Percentiles rank a stretch among this genome's conserved stretches.
Conservation (phyloP, 2,888 invertebrate species). For the Drosophila austrosaltans region DNA sequence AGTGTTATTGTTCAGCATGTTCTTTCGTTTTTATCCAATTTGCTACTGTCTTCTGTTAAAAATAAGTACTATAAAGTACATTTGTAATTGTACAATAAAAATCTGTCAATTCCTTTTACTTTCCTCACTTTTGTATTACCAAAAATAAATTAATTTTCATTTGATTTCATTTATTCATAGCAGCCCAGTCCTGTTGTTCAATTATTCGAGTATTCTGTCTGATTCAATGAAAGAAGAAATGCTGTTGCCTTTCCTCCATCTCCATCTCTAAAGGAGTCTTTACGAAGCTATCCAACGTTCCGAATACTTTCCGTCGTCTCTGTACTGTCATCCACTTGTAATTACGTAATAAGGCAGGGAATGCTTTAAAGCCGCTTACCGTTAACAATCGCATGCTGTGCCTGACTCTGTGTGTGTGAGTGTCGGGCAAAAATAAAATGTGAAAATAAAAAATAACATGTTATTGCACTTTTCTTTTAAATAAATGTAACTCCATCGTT, state of each 20-base stretch:
- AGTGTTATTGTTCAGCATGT: not conserved
- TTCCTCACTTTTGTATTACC: not conserved
- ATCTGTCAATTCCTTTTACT: not conserved
- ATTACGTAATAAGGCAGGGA: slow-evolving; percentile 68
- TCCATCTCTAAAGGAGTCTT: not conserved
- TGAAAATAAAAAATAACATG: slow-evolving; percentile 66
- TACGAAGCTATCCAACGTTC: not conserved
- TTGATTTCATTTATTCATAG: slow-evolving; percentile 32
- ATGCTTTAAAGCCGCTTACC: slow-evolving; percentile 68
- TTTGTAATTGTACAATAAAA: not conserved
- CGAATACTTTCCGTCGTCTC: slow-evolving; percentile 7
- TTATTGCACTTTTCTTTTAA: slow-evolving; percentile 72
- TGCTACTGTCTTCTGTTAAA: not conserved
- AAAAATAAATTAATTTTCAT: slow-evolving; percentile 34
- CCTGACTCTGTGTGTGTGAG: not conserved
- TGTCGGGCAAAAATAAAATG: slow-evolving; percentile 13
- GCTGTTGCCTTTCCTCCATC: slow-evolving; percentile 17
- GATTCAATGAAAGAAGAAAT: slow-evolving; percentile 52
- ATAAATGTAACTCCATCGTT: slow-evolving; percentile 46
- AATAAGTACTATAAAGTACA: not conserved
- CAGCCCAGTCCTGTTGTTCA: slow-evolving; percentile 33
- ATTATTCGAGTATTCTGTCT: slow-evolving; percentile 53
- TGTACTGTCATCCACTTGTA: slow-evolving; percentile 57
- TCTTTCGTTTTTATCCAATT: not conserved
- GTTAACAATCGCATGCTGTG: slow-evolving; percentile 47